Evolutionary conservation across 2,888 invertebrate genomes (phyloP), one percentile per base, ranked within the genome.

Genomic region (Melinaea menophilus): DNA sequence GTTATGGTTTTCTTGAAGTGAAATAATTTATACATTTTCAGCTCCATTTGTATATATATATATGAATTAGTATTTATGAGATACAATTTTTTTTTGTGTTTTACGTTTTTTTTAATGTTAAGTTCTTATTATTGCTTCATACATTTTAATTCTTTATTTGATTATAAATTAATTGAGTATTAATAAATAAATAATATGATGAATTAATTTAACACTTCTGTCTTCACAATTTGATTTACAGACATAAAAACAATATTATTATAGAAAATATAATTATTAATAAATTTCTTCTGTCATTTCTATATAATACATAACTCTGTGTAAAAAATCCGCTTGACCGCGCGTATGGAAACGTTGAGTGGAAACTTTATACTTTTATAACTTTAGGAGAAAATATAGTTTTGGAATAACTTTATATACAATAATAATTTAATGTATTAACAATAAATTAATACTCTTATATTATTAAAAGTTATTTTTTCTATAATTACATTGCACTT

Each of bases 251-350:
- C 22, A 22, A 22, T 22, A 22, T 22, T 22, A 22, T 22, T 22
- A 22, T 22, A 22, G 22, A 22, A 22, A 22, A 22, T 22, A 22
- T 22, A 22, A 22, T 22, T 22, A 22, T 22, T 22, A 22, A 22
- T 22, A 22, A 22, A 59, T 22, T 70, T 64, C 71, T 64, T 58
- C 9, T 61, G 74, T 59, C 74, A 37, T 59, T 64, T 88, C 86
- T 84, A 73, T 61, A 62, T 56, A 61, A 71, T 73, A 77, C 70
- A 61, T 72, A 76, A 79, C 76, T 89, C 90, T 90, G 75, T 84
- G 83, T 65, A 73, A 76, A 81, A 86, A 90, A 88, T 88, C 84
- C 86, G 90, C 90, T 90, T 90, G 90, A 90, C 90, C 90, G 90
- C 88, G 86, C 88, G 88, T 87, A 85, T 86, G 84, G 82, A 85